Evolutionary conservation across 1,140 invertebrate species (phyloP), one percentile per base, ranked within the genome.

Genomic region (Drosophila tristis): DNA sequence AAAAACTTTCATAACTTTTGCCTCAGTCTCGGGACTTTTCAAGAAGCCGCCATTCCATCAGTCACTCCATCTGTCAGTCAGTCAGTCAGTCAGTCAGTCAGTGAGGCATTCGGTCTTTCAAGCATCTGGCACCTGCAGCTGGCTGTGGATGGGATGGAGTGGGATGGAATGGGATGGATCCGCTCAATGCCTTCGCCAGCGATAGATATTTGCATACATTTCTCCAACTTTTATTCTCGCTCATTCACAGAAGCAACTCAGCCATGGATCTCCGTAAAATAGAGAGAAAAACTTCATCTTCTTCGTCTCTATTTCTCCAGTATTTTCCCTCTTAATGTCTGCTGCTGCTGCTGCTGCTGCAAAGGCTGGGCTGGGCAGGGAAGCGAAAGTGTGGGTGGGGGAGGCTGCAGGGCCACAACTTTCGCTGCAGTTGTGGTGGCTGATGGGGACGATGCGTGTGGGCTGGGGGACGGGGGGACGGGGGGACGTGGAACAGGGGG

Each of bases 151-250:
- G 29, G 29, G 64, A 29, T 51, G 57, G 35, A 73, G n/a, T n/a
- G n/a, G 29, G 29, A 31, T 31, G 29, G 29, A 59, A 70, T 64
- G 29, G 29, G 25, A 29, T 51, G 57, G 35, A 73, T 72, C 58
- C 64, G 45, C 67, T 70, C 64, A 35, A 51, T 62, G 53, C 35
- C 67, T 47, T 63, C 58, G 63, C 63, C 47, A 62, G 72, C 74
- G 20, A 78, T 80, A 81, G 74, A 87, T 87, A 85, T 85, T 85
- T 86, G 82, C 81, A 81, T 87, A 81, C 63, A 81, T 75, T 78
- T 86, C 61, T 39, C 77, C 66, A 81, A 86, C 82, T 81, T 86
- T 87, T 86, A 61, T 80, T 77, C 68, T 29, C 31, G 13, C 49
- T 55, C 67, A 50, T 66, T 71, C 67, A 71, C 45, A 9, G 65